Evolutionary conservation across 2,113 vertebrate species (phyloP), one percentile per base, ranked within the genome.

Genomic region (Ifrita kowaldi): DNA sequence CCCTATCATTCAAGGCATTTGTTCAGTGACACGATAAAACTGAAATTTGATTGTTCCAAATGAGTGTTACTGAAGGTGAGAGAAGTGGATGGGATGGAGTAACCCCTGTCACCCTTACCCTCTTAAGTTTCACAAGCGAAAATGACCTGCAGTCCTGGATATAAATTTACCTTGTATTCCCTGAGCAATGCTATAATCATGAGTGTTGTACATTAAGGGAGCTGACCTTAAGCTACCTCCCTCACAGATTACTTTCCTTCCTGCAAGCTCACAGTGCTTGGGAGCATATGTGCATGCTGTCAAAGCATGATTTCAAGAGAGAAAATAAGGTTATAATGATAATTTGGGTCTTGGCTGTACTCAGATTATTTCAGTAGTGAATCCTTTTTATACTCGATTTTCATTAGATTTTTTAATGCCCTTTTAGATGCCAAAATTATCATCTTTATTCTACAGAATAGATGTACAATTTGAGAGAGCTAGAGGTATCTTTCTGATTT

Each of bases 291-390:
- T 92, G 82, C 79, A 39, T 84, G 56, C 92, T 95, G 88, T 94
- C 93, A 96, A 95, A 96, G 95, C 88, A 93, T 33, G 68, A 86
- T 90, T 88, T 96, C 56, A 80, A 94, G 88, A 94, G 71, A 83
- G 79, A 96, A 92, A 90, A 92, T 78, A 92, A 96, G 85, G 90
- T 88, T 90, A 84, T 95, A 94, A 94, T 86, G 83, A 92, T 86
- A 92, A 96, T 90, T 93, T 91, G 75, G 71, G 70, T 92, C 56
- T 90, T 86, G 83, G 47, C 47, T 95, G 24, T 23, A 41, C 80
- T 95, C 19, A 21, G 52, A 89, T 80, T 92, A 60, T 81, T 93
- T 77, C 80, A 87, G 76, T 70, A 81, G 39, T 70, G 41, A 78
- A 96, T 92, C 50, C 6, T 86, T 90, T 86, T 95, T 69, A 67